Evolutionary conservation across 2,113 vertebrate species (phyloP).

Genomic region (Egretta garzetta): DNA sequence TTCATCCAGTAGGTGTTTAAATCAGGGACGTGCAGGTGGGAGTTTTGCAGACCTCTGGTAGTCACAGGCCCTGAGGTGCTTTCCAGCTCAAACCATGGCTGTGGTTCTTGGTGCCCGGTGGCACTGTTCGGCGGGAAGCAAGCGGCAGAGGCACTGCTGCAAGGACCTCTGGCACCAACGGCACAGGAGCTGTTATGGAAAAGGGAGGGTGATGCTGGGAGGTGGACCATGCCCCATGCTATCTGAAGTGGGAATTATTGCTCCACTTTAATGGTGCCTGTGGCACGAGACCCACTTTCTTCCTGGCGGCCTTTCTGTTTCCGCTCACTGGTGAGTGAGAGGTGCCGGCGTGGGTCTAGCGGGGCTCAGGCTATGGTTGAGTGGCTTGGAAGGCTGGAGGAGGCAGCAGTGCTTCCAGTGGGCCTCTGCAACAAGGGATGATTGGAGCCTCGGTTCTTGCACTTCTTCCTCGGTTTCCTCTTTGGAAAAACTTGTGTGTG

Average conservation of each 20-base stretch:
- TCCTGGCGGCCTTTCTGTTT: not conserved
- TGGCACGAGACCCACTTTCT: not conserved
- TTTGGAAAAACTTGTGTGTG: not conserved
- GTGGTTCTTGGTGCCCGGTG: not conserved
- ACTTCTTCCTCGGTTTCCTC: not conserved
- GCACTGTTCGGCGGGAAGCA: not conserved
- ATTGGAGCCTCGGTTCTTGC: not conserved
- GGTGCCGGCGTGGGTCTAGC: not conserved
- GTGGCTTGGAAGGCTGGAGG: not conserved
- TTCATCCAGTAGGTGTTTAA: not conserved
- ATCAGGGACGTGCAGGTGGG: not conserved
- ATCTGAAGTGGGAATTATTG: not conserved
- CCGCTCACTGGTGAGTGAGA: not conserved
- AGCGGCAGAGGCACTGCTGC: not conserved
- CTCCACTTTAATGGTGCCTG: rapidly evolving
- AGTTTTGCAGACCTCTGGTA: not conserved
- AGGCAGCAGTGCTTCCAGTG: not conserved
- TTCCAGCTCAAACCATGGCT: rapidly evolving
- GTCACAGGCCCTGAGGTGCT: rapidly evolving
- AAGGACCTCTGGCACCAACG: not conserved
- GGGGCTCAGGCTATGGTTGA: rapidly evolving
- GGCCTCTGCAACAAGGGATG: not conserved
- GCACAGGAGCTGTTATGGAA: not conserved
- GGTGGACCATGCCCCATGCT: not conserved
- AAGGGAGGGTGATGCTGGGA: not conserved